Evolutionary conservation across 2,888 invertebrate species (phyloP).

Genomic region (Noctua janthe): DNA sequence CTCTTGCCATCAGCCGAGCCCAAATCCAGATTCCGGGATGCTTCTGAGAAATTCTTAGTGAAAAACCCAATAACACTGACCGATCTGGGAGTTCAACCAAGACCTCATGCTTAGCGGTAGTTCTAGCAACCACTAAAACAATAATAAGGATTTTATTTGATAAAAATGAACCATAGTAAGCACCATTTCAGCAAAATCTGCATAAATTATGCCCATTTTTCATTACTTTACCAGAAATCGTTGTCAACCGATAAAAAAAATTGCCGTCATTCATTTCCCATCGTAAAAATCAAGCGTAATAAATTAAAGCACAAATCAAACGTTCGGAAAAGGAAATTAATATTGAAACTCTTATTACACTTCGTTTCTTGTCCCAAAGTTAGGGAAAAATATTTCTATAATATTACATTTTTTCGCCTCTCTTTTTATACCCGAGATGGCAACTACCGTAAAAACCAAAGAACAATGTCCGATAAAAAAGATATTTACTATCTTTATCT

Average conservation of each 20-base stretch:
- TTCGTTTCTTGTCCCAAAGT: constrained; percentile 35
- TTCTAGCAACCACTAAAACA: too few species aligned
- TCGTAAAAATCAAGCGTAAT: constrained; percentile 26
- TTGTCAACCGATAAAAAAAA: background rate
- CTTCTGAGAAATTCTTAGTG: background rate
- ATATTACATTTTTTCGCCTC: background rate
- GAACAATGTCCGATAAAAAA: background rate
- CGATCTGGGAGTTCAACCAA: background rate
- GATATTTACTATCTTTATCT: background rate
- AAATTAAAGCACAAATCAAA: constrained; percentile 51
- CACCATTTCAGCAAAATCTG: background rate
- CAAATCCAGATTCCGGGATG: background rate
- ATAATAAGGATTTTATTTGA: too few species aligned
- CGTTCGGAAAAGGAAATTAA: constrained; percentile 47
- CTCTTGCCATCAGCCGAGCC: background rate
- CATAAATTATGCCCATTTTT: background rate
- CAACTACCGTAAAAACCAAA: constrained; percentile 22
- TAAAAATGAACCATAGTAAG: background rate
- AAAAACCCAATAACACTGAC: background rate
- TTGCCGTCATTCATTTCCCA: background rate
- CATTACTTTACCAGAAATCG: background rate
- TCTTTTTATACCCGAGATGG: background rate
- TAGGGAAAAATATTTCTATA: constrained; percentile 9
- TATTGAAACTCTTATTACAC: constrained; percentile 46
- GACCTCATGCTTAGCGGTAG: background rate